Conservation (phyloP, 2,113 vertebrate genomes). For the Pandion haliaetus region DNA sequence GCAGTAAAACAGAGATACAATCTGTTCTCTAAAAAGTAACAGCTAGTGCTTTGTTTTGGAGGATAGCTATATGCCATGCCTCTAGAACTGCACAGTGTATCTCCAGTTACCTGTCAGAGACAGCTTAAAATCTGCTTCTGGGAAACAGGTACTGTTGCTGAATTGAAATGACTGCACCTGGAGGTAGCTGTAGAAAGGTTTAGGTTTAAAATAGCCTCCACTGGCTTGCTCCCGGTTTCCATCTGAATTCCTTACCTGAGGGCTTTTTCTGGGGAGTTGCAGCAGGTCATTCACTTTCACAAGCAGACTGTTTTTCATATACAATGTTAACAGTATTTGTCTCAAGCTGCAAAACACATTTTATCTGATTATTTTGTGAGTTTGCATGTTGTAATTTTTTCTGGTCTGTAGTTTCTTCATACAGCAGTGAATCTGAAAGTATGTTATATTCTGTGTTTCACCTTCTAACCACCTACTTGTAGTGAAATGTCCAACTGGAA, state of each 20-base stretch:
- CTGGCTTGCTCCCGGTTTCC: not conserved
- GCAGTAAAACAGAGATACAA: not conserved
- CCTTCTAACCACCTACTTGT: not conserved
- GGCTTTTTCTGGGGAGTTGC: not conserved
- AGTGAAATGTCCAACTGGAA: not conserved
- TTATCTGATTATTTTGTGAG: not conserved
- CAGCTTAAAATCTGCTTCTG: not conserved
- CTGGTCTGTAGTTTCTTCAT: not conserved
- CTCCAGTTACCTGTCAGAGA: slow-evolving; percentile 3
- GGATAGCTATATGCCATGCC: not conserved
- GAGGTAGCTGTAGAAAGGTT: not conserved
- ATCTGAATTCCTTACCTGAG: slow-evolving; percentile 6
- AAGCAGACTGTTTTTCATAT: not conserved
- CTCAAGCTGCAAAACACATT: not conserved
- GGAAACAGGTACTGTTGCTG: slow-evolving; percentile 5
- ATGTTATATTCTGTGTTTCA: not conserved
- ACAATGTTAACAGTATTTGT: not conserved
- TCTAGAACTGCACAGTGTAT: not conserved
- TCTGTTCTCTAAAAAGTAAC: not conserved
- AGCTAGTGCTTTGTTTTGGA: not conserved
- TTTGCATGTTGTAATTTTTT: not conserved
- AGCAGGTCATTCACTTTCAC: not conserved
- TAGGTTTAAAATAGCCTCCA: slow-evolving; percentile 7
- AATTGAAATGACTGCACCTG: slow-evolving; percentile 10
- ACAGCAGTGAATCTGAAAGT: not conserved